A percentile compares a stretch with the other conserved stretches of the same genome.
Evolutionary conservation across 1,140 invertebrate species (phyloP).

Genomic region (Acromyrmex charruanus): DNA sequence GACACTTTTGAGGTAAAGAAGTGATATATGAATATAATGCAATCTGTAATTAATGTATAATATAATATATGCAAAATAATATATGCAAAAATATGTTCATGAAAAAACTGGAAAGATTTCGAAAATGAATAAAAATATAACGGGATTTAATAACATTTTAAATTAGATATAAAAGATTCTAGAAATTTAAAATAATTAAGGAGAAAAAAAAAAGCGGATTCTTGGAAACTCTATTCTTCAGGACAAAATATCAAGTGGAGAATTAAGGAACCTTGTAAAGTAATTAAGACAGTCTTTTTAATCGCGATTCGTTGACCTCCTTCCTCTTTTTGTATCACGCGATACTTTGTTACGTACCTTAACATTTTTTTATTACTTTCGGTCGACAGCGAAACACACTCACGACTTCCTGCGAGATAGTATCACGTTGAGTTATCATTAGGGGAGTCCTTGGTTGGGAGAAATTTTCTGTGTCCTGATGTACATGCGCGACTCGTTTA

Average conservation of each 20-base stretch:
- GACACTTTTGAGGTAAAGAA: too few relatives aligned
- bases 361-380: slow-evolving; percentile 57
- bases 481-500: slow-evolving; percentile 51
- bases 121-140: neutral
- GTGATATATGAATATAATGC: neutral
- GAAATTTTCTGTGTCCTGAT: slow-evolving; percentile 66
- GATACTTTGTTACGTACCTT: slow-evolving; percentile 64
- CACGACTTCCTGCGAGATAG: slow-evolving; percentile 67
- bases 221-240: neutral
- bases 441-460: slow-evolving; percentile 65
- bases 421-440: slow-evolving; percentile 70
- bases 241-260: slow-evolving; percentile 24
- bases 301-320: slow-evolving; percentile 70
- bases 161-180: neutral
- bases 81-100: neutral
- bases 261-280: slow-evolving; percentile 53
- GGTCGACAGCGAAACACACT: slow-evolving; percentile 61
- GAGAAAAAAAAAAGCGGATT: neutral
- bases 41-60: neutral
- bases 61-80: neutral
- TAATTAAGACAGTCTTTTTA: slow-evolving; percentile 67
- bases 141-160: neutral
- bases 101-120: slow-evolving; percentile 13
- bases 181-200: slow-evolving; percentile 27
- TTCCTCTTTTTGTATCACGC: slow-evolving; percentile 66